Conservation (phyloP, 1,140 invertebrate species). For the Brachystomella parvula region DNA sequence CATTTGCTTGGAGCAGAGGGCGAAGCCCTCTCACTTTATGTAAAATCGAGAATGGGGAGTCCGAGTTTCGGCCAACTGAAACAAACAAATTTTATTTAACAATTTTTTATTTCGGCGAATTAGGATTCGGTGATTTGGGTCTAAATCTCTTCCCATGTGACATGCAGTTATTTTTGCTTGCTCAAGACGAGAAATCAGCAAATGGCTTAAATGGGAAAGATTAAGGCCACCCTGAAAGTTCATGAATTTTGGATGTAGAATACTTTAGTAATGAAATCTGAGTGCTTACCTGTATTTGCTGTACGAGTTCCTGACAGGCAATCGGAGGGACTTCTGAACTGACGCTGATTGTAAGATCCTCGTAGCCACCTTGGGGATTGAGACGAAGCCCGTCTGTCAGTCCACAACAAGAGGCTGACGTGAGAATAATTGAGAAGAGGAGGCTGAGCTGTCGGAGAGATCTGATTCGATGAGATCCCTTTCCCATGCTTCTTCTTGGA, state of each 20-base stretch:
- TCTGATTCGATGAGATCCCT: neutral
- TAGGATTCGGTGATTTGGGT: no score
- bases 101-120: no score
- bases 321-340: slow-evolving; percentile 37
- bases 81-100: no score
- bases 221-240: neutral
- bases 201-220: neutral
- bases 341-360: slow-evolving; percentile 35
- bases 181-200: neutral
- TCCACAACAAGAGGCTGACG: neutral
- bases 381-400: slow-evolving; percentile 18
- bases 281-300: slow-evolving; percentile 37
- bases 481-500: neutral
- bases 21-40: no score
- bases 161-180: neutral
- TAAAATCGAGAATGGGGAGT: no score
- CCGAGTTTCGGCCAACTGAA: no score
- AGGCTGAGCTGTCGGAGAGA: neutral
- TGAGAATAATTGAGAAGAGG: slow-evolving; percentile 6
- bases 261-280: neutral
- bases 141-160: neutral
- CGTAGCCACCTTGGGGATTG: slow-evolving; percentile 36
- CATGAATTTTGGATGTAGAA: neutral
- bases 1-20: no score
- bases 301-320: slow-evolving; percentile 37